Evolutionary conservation across 2,113 vertebrate genomes (phyloP).

Genomic region (Carlito syrichta): DNA sequence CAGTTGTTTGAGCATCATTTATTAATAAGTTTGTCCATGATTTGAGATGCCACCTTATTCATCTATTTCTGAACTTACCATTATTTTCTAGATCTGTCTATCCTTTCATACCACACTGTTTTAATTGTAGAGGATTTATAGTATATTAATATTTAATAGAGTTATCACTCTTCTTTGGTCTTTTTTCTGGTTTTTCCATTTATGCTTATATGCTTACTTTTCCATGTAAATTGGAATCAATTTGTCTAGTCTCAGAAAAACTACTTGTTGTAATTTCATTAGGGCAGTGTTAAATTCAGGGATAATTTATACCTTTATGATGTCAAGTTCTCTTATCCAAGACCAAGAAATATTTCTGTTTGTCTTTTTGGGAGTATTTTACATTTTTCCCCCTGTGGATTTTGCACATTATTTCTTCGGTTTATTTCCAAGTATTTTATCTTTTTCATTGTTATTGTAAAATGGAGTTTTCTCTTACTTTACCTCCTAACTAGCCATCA

Average conservation of each 20-base stretch:
- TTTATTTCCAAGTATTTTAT: neutral
- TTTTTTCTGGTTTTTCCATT: neutral
- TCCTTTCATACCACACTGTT: neutral
- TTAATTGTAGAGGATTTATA: neutral
- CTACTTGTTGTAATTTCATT: neutral
- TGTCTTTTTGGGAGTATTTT: neutral
- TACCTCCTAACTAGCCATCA: neutral
- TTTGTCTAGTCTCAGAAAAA: neutral
- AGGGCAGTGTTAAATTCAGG: neutral
- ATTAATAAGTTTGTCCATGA: neutral
- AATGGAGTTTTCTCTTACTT: neutral
- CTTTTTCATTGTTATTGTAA: neutral
- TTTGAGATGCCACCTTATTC: neutral
- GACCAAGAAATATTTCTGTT: neutral
- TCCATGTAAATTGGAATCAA: neutral
- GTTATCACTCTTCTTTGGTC: neutral
- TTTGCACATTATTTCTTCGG: neutral
- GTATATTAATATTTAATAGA: neutral
- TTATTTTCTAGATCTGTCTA: neutral
- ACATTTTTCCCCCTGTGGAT: neutral
- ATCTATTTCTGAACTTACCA: neutral
- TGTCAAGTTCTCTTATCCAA: neutral
- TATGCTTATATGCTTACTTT: neutral
- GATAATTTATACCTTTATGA: neutral
- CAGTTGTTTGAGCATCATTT: neutral